Conservation (phyloP, 2,797 vertebrate genomes). For the Pelodytes ibericus region DNA sequence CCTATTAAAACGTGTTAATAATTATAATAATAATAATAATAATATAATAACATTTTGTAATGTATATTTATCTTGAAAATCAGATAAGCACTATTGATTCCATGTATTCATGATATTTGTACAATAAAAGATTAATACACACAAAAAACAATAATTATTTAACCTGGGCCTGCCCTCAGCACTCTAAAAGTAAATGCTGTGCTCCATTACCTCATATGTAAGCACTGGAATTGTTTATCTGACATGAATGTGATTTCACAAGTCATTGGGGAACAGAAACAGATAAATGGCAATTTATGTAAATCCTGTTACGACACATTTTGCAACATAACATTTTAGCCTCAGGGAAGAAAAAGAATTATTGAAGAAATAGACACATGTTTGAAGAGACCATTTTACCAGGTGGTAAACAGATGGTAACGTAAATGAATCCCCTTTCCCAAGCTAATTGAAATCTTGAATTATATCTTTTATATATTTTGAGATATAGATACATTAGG, state of each 20-base stretch:
- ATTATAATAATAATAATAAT: too few species aligned
- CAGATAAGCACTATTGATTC: too few species aligned
- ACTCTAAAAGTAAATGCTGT: too few species aligned
- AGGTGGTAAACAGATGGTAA: slow-evolving; percentile 3
- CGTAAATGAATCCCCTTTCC: slow-evolving; percentile 2
- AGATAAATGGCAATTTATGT: neutral
- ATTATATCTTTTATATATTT: neutral
- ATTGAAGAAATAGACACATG: neutral
- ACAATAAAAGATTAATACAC: too few species aligned
- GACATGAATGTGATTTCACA: neutral
- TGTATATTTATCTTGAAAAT: too few species aligned
- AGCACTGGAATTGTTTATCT: too few species aligned
- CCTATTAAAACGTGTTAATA: too few species aligned
- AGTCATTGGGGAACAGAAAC: neutral
- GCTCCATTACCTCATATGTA: too few species aligned
- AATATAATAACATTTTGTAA: too few species aligned
- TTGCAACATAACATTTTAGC: neutral
- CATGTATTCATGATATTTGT: too few species aligned
- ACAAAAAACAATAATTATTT: too few species aligned
- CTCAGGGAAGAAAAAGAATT: neutral
- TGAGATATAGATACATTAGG: slow-evolving; percentile 21
- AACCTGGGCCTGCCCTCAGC: too few species aligned
- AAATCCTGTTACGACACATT: neutral
- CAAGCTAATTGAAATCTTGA: slow-evolving; percentile 11
- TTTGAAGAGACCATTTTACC: neutral